A percentile compares a stretch with the other conserved stretches of the same genome.
phyloP scores from a whole-genome alignment of 2,888 invertebrate species.

The Xestia rhomboidea region DNA sequence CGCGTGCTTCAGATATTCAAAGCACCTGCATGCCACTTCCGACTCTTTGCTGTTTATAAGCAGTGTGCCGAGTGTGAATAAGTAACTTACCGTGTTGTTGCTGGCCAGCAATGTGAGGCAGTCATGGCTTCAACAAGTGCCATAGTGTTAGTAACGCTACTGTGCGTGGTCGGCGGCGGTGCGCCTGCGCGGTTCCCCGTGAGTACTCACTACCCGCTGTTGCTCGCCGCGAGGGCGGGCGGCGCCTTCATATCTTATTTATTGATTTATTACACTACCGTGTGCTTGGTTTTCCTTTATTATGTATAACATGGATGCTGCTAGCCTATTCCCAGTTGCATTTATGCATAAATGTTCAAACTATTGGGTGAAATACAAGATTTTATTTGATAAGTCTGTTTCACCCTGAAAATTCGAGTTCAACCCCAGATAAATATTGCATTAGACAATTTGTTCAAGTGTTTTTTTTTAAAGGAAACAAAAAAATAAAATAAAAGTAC shows the following conservation, averaged over 20 bases:
- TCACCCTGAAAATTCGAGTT: not conserved
- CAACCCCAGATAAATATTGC: not conserved
- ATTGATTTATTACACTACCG: conserved; percentile 59
- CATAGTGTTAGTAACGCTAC: conserved; percentile 80
- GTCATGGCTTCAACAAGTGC: conserved; percentile 80
- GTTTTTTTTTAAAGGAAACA: not conserved
- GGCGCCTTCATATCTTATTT: conserved; percentile 66
- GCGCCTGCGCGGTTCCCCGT: conserved; percentile 89
- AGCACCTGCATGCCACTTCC: conserved; percentile 87
- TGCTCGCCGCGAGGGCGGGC: conserved; percentile 82
- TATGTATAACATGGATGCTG: conserved; percentile 24
- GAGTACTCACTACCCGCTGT: conserved; percentile 75
- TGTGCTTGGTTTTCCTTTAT: conserved; percentile 37
- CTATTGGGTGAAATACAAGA: not conserved
- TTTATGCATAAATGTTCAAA: not conserved
- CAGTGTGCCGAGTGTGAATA: conserved; percentile 71
- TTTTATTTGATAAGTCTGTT: not conserved
- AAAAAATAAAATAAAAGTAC: not conserved
- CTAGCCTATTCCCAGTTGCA: conserved; percentile 10
- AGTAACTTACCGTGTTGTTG: conserved; percentile 71
- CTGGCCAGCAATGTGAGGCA: conserved; percentile 82
- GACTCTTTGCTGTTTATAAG: conserved; percentile 81
- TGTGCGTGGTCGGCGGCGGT: conserved; percentile 84
- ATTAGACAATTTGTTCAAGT: too few species aligned
- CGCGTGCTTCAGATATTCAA: conserved; percentile 85